Percentiles rank a stretch among this genome's conserved stretches.
Evolutionary conservation across 2,113 vertebrate genomes (phyloP).

Genomic region (Diphyllodes magnificus): DNA sequence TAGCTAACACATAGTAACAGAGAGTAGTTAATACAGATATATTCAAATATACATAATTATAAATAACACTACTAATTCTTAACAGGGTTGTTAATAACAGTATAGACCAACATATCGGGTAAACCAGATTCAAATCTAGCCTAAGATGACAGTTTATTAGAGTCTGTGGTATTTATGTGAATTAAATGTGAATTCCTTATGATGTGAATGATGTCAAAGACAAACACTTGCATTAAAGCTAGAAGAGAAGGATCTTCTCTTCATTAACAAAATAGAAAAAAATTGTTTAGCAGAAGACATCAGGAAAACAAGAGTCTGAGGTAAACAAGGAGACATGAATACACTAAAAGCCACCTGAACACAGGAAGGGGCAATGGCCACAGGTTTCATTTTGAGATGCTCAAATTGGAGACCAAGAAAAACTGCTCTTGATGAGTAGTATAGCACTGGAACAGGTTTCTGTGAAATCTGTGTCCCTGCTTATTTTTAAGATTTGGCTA

Average conservation of each 20-base stretch:
- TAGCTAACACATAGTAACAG: background rate
- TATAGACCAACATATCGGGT: background rate
- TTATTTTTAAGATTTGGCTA: background rate
- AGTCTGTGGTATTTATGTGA: background rate
- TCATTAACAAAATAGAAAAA: background rate
- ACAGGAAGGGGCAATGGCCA: background rate
- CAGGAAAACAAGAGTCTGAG: background rate
- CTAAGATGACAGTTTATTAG: background rate
- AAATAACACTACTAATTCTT: background rate
- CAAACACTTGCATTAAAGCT: background rate
- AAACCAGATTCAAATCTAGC: background rate
- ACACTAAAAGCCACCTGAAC: rapidly evolving
- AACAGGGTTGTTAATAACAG: background rate
- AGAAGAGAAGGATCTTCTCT: background rate
- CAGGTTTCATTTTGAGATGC: background rate
- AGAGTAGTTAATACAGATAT: background rate
- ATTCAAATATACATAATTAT: background rate
- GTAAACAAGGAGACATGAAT: background rate
- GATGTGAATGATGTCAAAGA: background rate
- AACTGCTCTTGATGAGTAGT: background rate
- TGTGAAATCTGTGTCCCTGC: background rate
- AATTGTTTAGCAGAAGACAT: background rate
- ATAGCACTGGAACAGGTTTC: background rate
- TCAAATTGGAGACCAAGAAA: background rate
- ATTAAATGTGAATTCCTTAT: background rate